Percentiles rank a stretch among this genome's conserved stretches.
phyloP scores from a whole-genome alignment of 2,113 vertebrate genomes.

The Cyanistes caeruleus region DNA sequence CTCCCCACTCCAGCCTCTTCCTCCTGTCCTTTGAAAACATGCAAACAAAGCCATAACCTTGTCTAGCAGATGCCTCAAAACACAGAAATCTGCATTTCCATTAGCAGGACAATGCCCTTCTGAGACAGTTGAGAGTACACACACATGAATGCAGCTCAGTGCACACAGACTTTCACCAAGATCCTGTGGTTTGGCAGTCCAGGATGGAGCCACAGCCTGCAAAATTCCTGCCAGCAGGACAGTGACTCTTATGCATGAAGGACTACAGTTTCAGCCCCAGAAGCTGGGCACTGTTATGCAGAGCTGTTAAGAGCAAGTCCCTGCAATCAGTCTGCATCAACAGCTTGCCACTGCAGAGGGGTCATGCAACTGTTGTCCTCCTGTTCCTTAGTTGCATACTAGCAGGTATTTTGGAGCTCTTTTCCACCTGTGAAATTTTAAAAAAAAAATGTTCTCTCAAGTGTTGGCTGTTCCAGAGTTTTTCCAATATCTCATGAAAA shows the following conservation, averaged over 20 bases:
- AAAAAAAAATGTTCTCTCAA: background rate
- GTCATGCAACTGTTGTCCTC: background rate
- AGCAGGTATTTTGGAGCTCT: background rate
- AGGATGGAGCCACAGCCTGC: background rate
- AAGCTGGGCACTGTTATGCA: background rate
- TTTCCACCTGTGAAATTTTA: background rate
- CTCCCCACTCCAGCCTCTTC: background rate
- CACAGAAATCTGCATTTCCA: background rate
- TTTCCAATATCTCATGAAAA: background rate
- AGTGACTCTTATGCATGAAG: background rate
- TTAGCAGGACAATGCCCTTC: background rate
- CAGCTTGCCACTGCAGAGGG: background rate
- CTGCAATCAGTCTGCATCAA: background rate
- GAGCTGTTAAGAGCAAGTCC: background rate
- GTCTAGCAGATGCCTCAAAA: background rate
- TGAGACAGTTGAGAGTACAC: background rate
- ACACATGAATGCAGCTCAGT: accelerated
- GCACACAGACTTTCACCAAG: background rate
- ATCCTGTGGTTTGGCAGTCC: accelerated
- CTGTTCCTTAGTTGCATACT: background rate
- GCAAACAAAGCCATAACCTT: background rate
- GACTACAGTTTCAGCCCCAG: background rate
- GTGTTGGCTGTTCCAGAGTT: background rate
- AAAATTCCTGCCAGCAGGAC: background rate
- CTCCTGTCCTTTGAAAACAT: background rate